A percentile compares a stretch with the other conserved stretches of the same genome.
Conservation (phyloP, 2,888 invertebrate genomes). For the Labia minor region DNA sequence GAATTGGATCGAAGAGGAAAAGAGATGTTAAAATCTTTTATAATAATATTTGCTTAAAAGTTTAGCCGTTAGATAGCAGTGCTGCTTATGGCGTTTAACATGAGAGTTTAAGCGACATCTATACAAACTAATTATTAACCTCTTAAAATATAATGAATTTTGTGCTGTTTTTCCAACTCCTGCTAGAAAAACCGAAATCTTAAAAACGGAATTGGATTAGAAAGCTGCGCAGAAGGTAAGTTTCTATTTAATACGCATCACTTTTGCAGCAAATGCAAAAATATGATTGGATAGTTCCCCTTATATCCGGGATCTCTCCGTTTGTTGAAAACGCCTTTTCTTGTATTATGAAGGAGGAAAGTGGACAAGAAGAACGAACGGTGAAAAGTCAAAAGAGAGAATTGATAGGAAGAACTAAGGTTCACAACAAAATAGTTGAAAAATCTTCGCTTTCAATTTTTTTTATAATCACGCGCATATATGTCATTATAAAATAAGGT, state of each 20-base stretch:
- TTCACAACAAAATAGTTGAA: slow-evolving; percentile 29
- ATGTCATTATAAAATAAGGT: background rate
- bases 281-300: background rate
- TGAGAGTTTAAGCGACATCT: background rate
- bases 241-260: background rate
- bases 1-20: background rate
- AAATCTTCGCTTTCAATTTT: slow-evolving; percentile 23
- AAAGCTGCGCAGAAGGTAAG: background rate
- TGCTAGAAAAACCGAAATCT: background rate
- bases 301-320: background rate
- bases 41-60: too few species aligned
- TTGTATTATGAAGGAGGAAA: slow-evolving; percentile 26
- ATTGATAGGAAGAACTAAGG: slow-evolving; percentile 42
- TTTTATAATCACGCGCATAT: background rate
- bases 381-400: slow-evolving; percentile 33
- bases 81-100: background rate
- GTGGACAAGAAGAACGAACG: slow-evolving; percentile 29
- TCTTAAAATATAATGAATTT: background rate
- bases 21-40: too few species aligned
- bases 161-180: background rate
- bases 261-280: background rate
- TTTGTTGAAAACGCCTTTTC: slow-evolving; percentile 20
- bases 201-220: background rate
- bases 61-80: background rate
- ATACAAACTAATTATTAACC: background rate